Conservation (phyloP, 2,888 invertebrate species). For the Chaitophorus viminalis region DNA sequence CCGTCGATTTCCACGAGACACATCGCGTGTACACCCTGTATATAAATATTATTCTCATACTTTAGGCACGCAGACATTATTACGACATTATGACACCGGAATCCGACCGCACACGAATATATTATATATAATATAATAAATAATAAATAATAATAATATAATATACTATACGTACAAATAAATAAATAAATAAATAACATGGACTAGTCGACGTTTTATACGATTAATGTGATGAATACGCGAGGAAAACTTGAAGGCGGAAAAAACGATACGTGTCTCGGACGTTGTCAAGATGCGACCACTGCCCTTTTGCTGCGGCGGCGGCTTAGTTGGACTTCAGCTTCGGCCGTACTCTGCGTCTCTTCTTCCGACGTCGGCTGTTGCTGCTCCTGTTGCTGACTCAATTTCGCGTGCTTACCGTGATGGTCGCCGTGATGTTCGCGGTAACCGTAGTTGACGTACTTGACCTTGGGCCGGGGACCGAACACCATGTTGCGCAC, state of each 20-base stretch:
- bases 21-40: not conserved
- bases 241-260: not conserved
- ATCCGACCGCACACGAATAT: too few species aligned
- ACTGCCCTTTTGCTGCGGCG: not conserved
- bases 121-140: too few species aligned
- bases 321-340: too few species aligned
- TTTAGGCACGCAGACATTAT: too few species aligned
- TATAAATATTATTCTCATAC: too few species aligned
- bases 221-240: not conserved
- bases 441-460: conserved; percentile 65
- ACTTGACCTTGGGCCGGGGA: conserved; percentile 65
- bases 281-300: not conserved
- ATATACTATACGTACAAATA: not conserved
- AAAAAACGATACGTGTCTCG: not conserved
- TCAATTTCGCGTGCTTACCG: not conserved
- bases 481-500: conserved; percentile 66
- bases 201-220: not conserved
- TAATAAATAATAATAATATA: too few species aligned
- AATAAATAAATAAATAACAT: not conserved
- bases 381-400: not conserved
- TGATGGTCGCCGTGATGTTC: not conserved
- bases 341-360: not conserved
- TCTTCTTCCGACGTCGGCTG: not conserved
- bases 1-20: not conserved
- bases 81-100: too few species aligned